Conservation (phyloP, 2,113 vertebrate species). For the Xyrauchen texanus region DNA sequence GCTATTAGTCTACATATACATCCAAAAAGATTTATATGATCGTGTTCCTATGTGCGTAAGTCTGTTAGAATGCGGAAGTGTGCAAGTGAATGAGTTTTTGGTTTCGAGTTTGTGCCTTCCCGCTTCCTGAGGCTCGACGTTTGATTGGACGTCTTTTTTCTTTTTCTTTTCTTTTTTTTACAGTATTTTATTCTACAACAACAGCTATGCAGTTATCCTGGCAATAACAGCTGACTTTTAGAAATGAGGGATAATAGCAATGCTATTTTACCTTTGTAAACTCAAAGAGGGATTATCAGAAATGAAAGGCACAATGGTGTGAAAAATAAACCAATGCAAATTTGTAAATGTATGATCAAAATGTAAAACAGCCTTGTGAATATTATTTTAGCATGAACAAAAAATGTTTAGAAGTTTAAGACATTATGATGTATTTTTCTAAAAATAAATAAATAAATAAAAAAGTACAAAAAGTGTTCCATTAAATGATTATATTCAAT, state of each 20-base stretch:
- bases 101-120: neutral
- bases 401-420: conserved; percentile 96
- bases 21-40: neutral
- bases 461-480: conserved; percentile 65
- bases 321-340: neutral
- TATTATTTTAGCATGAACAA: conserved; percentile 69
- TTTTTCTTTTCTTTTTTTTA: conserved; percentile 16
- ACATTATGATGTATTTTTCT: conserved; percentile 98
- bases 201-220: conserved; percentile 18
- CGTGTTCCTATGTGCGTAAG: neutral
- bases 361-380: conserved; percentile 5
- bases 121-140: too few species aligned
- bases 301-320: neutral
- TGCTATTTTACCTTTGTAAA: neutral
- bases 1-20: neutral
- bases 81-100: neutral
- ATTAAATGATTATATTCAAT: conserved; percentile 99
- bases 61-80: neutral
- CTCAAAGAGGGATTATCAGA: neutral
- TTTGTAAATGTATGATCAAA: neutral
- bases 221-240: neutral
- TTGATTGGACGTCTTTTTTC: neutral
- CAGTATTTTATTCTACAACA: conserved; percentile 22
- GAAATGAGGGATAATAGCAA: neutral
- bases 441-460: conserved; percentile 71